These are phyloP conservation scores for Cheirogaleus major DNA, from an alignment of 2,797 vertebrate species.

Conservation along the genomic window DNA sequence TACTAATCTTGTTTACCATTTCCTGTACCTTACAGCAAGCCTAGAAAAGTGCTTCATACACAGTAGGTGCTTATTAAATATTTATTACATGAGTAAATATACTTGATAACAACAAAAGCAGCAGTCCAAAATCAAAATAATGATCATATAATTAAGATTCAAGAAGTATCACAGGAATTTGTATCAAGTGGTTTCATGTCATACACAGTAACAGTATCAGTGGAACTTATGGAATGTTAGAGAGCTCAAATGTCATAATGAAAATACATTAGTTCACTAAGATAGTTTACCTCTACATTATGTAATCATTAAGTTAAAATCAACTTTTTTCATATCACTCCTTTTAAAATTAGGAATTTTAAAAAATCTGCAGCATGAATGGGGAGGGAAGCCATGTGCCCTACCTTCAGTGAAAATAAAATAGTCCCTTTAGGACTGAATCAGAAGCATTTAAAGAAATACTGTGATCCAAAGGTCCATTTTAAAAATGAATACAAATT, in stretches of 20 bases:
- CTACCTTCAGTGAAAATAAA: background rate
- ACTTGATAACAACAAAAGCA: conserved; percentile 7
- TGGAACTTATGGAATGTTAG: background rate
- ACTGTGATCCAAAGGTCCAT: conserved; percentile 13
- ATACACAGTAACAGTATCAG: background rate
- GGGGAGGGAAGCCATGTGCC: background rate
- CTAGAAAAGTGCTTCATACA: conserved; percentile 3
- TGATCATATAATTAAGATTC: background rate
- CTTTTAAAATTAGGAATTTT: conserved; percentile 39
- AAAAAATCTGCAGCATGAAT: conserved; percentile 22
- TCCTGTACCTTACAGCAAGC: background rate
- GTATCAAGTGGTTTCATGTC: background rate
- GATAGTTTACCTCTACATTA: background rate
- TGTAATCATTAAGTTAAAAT: background rate
- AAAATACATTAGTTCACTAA: conserved; percentile 4
- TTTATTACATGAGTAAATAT: background rate
- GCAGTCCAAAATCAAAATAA: background rate
- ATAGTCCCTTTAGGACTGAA: background rate
- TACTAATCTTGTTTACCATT: background rate
- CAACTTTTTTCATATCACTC: background rate
- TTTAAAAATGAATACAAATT: background rate
- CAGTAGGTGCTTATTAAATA: background rate
- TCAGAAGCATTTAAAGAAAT: conserved; percentile 19
- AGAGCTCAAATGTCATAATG: background rate
- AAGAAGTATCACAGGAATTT: background rate